Evolutionary conservation across 1,140 invertebrate species (phyloP).

Genomic region (Ceratosolen solmsi): DNA sequence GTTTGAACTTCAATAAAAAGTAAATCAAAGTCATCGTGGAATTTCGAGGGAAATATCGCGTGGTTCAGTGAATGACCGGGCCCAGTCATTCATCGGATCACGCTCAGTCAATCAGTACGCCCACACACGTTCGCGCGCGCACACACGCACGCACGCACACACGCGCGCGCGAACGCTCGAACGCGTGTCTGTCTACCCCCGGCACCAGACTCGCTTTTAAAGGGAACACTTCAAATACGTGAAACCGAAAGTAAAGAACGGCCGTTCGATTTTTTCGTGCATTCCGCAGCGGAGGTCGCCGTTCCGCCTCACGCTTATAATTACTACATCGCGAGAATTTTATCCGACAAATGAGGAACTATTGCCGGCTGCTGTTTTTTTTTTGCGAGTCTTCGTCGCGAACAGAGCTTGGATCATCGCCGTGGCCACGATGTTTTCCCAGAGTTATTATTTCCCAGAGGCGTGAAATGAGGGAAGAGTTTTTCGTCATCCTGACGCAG

Average conservation of each 20-base stretch:
- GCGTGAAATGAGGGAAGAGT: too few relatives aligned
- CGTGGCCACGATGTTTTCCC: too few relatives aligned
- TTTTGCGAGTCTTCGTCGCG: too few relatives aligned
- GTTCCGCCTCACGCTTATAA: too few relatives aligned
- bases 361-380: too few relatives aligned
- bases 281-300: neutral
- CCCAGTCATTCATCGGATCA: conserved; percentile 53
- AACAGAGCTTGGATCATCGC: too few relatives aligned
- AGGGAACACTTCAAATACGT: conserved; percentile 47
- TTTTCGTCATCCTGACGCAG: too few relatives aligned
- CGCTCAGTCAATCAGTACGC: conserved; percentile 51
- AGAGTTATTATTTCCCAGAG: too few relatives aligned
- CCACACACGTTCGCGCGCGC: neutral
- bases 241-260: conserved; percentile 51
- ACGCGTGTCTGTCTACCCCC: conserved; percentile 22
- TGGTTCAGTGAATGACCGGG: conserved; percentile 51
- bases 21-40: conserved; percentile 54
- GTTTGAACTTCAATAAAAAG: conserved; percentile 47
- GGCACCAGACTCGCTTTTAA: conserved; percentile 50
- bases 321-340: neutral
- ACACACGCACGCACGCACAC: neutral
- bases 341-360: neutral
- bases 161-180: neutral
- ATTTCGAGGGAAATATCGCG: conserved; percentile 48
- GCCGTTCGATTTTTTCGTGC: conserved; percentile 18